A percentile compares a stretch with the other conserved stretches of the same genome.
phyloP scores from a whole-genome alignment of 2,888 invertebrate species.

The Sinotaia quadrata region DNA sequence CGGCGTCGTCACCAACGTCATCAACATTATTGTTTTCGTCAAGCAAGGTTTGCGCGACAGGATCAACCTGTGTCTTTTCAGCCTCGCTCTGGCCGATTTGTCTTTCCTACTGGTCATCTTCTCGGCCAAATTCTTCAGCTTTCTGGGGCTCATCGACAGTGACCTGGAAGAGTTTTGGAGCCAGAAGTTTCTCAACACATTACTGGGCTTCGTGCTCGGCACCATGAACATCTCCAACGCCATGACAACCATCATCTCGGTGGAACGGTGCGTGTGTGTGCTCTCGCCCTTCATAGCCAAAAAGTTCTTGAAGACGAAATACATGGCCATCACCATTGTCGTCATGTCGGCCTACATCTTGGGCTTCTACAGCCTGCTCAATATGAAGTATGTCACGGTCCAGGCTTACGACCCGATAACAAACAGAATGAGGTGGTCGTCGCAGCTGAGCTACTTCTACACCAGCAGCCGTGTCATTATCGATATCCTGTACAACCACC shows the following conservation, averaged over 20 bases:
- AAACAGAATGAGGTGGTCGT: not conserved
- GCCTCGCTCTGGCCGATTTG: slow-evolving; percentile 9
- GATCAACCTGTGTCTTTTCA: slow-evolving; percentile 17
- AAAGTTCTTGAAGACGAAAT: slow-evolving; percentile 12
- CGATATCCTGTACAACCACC: slow-evolving; percentile 28
- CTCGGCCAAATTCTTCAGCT: slow-evolving; percentile 13
- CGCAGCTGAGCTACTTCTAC: slow-evolving; percentile 19
- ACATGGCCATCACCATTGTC: slow-evolving; percentile 15
- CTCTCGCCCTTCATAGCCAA: slow-evolving; percentile 14
- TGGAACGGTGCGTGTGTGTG: slow-evolving; percentile 12
- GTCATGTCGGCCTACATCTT: slow-evolving; percentile 16
- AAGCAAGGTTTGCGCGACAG: slow-evolving; percentile 5
- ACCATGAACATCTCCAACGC: slow-evolving; percentile 15
- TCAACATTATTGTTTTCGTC: slow-evolving; percentile 5
- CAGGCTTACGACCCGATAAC: not conserved
- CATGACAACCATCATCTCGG: slow-evolving; percentile 6
- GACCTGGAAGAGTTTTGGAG: slow-evolving; percentile 11
- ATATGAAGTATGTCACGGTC: slow-evolving; percentile 14
- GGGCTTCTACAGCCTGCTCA: slow-evolving; percentile 25
- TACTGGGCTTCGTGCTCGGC: slow-evolving; percentile 5
- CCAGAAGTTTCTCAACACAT: slow-evolving; percentile 9
- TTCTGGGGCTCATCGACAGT: not conserved
- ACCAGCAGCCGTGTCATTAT: slow-evolving; percentile 3
- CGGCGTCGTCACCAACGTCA: slow-evolving; percentile 9
- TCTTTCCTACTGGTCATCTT: not conserved